A percentile compares a stretch with the other conserved stretches of the same genome.
Evolutionary conservation across 2,888 invertebrate species (phyloP).

Genomic region (Drosophila yooni): DNA sequence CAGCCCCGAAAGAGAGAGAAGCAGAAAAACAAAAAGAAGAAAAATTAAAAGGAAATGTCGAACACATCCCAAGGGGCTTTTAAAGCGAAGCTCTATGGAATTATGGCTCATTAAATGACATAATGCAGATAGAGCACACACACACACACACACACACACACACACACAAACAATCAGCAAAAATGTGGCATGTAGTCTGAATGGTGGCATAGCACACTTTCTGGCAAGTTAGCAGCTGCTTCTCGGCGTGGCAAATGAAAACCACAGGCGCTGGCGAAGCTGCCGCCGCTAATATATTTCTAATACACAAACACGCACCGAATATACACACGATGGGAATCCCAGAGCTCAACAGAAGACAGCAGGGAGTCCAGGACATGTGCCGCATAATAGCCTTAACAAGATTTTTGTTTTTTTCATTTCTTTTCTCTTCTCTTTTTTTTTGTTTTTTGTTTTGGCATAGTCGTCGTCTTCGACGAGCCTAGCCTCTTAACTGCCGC

Average conservation of each 20-base stretch:
- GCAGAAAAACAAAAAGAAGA: slow-evolving; percentile 20
- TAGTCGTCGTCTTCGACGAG: slow-evolving; percentile 34
- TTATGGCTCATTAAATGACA: slow-evolving; percentile 78
- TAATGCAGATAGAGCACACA: slow-evolving; percentile 50
- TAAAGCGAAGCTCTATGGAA: slow-evolving; percentile 59
- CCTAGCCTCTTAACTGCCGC: slow-evolving; percentile 67
- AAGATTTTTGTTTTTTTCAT: slow-evolving; percentile 47
- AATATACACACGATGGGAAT: slow-evolving; percentile 20
- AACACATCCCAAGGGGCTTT: slow-evolving; percentile 49
- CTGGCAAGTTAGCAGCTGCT: slow-evolving; percentile 47
- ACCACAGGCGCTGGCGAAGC: slow-evolving; percentile 46
- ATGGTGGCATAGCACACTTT: slow-evolving; percentile 44
- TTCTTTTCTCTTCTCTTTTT: neutral
- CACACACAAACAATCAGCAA: neutral
- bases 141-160: slow-evolving; percentile 2
- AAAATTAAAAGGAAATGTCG: slow-evolving; percentile 33
- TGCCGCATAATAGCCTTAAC: slow-evolving; percentile 70
- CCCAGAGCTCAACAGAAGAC: slow-evolving; percentile 28
- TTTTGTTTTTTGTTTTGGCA: slow-evolving; percentile 23
- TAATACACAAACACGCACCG: slow-evolving; percentile 69
- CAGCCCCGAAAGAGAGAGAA: slow-evolving; percentile 14
- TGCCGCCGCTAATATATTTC: slow-evolving; percentile 67
- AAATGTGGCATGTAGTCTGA: slow-evolving; percentile 12
- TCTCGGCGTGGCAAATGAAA: slow-evolving; percentile 30
- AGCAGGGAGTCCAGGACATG: slow-evolving; percentile 50